Conservation (phyloP, 2,113 vertebrate genomes). For the Neodontobutis hainanensis region DNA sequence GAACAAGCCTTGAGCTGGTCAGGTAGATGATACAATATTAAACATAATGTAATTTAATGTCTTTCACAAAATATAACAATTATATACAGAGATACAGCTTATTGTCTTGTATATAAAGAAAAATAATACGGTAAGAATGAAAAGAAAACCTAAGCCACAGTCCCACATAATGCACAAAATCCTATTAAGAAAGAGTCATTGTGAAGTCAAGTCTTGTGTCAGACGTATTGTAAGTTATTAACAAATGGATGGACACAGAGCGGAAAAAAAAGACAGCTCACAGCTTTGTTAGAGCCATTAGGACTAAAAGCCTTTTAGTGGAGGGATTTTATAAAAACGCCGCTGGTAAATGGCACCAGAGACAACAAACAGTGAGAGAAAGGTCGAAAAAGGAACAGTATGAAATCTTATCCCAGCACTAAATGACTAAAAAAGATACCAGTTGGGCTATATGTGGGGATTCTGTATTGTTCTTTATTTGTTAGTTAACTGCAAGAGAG, state of each 20-base stretch:
- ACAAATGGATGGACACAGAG: neutral
- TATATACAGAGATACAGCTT: neutral
- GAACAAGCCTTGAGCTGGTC: conserved; percentile 15
- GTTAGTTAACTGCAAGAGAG: too few relatives aligned
- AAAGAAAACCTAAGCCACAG: neutral
- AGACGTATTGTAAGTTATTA: neutral
- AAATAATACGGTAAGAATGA: neutral
- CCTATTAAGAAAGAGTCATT: neutral
- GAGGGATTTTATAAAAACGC: neutral
- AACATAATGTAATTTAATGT: neutral
- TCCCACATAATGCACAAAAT: neutral
- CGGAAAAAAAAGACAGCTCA: neutral
- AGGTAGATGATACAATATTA: conserved; percentile 5
- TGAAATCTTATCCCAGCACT: neutral
- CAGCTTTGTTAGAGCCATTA: neutral
- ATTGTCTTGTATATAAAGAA: neutral
- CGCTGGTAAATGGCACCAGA: neutral
- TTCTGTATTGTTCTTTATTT: too few relatives aligned
- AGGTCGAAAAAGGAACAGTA: neutral
- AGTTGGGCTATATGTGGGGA: too few relatives aligned
- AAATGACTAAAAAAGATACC: neutral
- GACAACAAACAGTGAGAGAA: neutral
- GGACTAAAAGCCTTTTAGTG: conserved; percentile 12
- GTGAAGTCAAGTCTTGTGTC: neutral
- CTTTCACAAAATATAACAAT: neutral